Evolutionary conservation across 1,140 invertebrate species (phyloP), one percentile per base, ranked within the genome.

Genomic region (Onthophagus taurus): DNA sequence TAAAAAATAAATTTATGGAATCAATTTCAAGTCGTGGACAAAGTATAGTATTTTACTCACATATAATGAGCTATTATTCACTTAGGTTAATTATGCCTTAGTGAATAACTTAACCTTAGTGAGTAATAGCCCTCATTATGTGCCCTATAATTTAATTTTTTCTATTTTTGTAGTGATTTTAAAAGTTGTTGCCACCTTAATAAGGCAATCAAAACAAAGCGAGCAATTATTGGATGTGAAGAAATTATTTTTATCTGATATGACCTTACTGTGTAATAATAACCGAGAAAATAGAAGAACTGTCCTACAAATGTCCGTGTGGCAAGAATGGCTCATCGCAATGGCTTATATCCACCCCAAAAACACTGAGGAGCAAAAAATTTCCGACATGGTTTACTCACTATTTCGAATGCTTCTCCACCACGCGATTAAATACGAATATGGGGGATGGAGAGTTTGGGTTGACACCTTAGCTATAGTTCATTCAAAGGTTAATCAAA

Each of bases 401-500:
- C 70, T 99, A 41, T 99, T 99, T 70, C 74, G 87, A 3, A 97
- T 98, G 89, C 70, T 99, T 16, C 69, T 99, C 3, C 95, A 98
- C 68, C 97, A 99, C 66, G 97, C 97, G 11, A 97, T 99, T 43
- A 97, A 98, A 65, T 90, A 91, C 59, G 97, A 99, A 68, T 99
- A 97, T 61, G 96, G 97, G n/a, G 97, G 97, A 8, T 99, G 97
- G 97, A 72, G 97, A 52, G 97, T 99, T 7, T 99, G 97, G 96
- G 96, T 99, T 5, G 97, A 99, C 64, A 99, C 96, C 0, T 64
- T 99, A 31, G 95, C 97, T 4, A 99, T 99, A 60, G 90, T 99
- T 11, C 97, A 99, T 74, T 98, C 96, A 1, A 98, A 98, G 78
- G 93, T 96, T 64, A 64, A 14, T 12, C 30, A 9, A 17, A 14